A percentile compares a stretch with the other conserved stretches of the same genome.
phyloP scores from a whole-genome alignment of 2,797 vertebrate species.

The Periparus ater region DNA sequence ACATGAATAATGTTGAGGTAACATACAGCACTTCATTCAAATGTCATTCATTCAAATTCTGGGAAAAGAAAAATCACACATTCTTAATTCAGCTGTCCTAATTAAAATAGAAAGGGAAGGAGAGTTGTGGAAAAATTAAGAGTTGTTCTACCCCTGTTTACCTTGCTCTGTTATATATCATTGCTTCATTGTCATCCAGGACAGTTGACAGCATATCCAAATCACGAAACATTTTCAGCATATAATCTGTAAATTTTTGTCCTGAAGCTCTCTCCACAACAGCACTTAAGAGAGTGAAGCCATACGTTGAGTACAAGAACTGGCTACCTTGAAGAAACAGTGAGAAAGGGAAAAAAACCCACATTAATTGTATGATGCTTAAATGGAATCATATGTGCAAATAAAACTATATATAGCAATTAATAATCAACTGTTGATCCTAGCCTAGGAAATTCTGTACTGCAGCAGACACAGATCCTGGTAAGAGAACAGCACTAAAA shows the following conservation, averaged over 20 bases:
- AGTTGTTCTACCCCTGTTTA: conserved; percentile 63
- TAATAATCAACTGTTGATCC: neutral
- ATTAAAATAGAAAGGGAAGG: neutral
- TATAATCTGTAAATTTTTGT: conserved; percentile 88
- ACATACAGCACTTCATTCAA: neutral
- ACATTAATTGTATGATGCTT: neutral
- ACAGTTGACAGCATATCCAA: conserved; percentile 93
- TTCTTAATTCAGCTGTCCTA: neutral
- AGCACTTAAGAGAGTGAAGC: conserved; percentile 91
- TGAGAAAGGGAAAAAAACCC: neutral
- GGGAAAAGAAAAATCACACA: neutral
- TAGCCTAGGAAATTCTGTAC: neutral
- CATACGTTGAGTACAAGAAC: conserved; percentile 95
- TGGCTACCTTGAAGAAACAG: conserved; percentile 84
- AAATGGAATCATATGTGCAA: neutral
- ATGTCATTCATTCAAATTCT: neutral
- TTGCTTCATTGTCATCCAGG: conserved; percentile 91
- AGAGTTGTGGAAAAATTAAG: neutral
- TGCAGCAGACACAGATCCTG: neutral
- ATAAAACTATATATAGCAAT: neutral
- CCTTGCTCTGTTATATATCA: conserved; percentile 97
- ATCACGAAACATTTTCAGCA: conserved; percentile 91
- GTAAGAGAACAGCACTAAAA: neutral
- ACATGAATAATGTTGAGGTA: neutral
- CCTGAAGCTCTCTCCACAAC: conserved; percentile 89